phyloP scores from a whole-genome alignment of 2,113 vertebrate species.

The Galbula dea region DNA sequence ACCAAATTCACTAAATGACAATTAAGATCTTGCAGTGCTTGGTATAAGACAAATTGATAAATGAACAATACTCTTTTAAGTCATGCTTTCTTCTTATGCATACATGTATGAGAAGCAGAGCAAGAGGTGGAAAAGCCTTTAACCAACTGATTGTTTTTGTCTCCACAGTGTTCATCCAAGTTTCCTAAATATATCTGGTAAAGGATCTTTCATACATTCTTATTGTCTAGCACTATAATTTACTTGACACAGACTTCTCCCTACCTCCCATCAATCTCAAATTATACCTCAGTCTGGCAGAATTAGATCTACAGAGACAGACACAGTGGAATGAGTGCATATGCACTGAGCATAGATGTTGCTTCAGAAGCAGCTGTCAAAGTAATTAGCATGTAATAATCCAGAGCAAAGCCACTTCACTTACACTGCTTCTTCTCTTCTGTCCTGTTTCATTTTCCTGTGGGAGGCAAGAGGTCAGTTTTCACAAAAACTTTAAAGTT shows the following conservation, averaged over 20 bases:
- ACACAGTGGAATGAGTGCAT: neutral
- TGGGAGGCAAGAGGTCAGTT: neutral
- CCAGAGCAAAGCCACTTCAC: neutral
- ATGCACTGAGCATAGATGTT: neutral
- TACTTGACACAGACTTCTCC: neutral
- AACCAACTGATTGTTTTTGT: neutral
- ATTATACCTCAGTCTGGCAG: constrained; percentile 24
- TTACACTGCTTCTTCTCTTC: neutral
- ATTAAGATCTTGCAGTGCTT: neutral
- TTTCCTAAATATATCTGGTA: neutral
- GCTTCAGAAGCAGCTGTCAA: constrained; percentile 37
- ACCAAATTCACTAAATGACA: neutral
- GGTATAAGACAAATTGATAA: neutral
- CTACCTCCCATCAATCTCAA: neutral
- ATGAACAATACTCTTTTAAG: neutral
- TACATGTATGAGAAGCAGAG: neutral
- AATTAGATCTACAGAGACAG: constrained; percentile 17
- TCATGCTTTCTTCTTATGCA: neutral
- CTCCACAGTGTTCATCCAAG: neutral
- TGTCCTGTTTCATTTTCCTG: neutral
- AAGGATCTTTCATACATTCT: neutral
- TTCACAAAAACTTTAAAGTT: neutral
- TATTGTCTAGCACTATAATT: neutral
- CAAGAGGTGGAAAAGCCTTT: neutral
- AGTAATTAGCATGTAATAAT: constrained; percentile 49